Evolutionary conservation across 2,888 invertebrate species (phyloP).

Genomic region (Brenthis daphne): DNA sequence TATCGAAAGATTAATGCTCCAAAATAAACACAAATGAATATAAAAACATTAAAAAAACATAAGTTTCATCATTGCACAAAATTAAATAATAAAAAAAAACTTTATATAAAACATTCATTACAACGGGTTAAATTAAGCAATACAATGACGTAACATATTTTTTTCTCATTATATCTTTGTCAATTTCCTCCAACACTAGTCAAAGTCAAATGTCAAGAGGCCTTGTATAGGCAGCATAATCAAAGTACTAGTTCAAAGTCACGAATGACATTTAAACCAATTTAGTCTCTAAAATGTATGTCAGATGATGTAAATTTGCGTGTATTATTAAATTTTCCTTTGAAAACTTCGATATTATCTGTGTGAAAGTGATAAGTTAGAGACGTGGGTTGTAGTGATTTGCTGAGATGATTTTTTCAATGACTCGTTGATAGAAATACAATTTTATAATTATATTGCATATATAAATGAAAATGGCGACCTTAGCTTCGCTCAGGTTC

Average conservation of each 20-base stretch:
- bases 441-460: too few relatives aligned
- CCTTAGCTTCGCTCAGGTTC: too few relatives aligned
- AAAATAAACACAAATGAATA: too few relatives aligned
- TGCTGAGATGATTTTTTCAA: slow-evolving; percentile 3
- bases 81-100: too few relatives aligned
- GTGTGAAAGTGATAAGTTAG: slow-evolving; percentile 12
- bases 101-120: slow-evolving; percentile 5
- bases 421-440: not conserved
- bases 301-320: not conserved
- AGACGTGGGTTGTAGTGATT: slow-evolving; percentile 10
- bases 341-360: not conserved
- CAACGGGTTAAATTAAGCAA: not conserved
- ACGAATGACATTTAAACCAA: not conserved
- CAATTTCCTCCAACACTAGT: slow-evolving; percentile 37
- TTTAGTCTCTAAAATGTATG: not conserved
- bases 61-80: too few relatives aligned
- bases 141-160: slow-evolving; percentile 27
- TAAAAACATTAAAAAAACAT: too few relatives aligned
- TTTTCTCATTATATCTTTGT: slow-evolving; percentile 39
- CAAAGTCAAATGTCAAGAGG: slow-evolving; percentile 39
- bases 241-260: slow-evolving; percentile 31
- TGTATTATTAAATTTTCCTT: not conserved
- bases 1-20: too few relatives aligned
- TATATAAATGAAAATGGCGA: too few relatives aligned
- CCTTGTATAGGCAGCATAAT: slow-evolving; percentile 34